Base-by-base conservation (phyloP, 2,888 invertebrate species). In the Drosophila barbarae region DNA sequence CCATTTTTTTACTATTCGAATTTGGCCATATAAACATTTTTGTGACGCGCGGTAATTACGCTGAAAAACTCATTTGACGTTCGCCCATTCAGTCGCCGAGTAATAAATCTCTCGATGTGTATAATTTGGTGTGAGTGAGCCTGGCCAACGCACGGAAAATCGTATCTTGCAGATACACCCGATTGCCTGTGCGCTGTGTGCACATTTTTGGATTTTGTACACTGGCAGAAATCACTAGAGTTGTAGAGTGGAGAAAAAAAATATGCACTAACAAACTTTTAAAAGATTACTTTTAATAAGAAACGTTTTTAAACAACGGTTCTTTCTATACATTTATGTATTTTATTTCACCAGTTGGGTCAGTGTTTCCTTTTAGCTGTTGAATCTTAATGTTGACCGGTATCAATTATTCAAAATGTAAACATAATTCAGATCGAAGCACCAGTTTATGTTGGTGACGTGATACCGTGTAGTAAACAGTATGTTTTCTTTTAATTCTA, bases 31-130 rank as follows among this genome's bases (percentile, higher is more conserved):
- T 70, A 70, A 64, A 70, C 42, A 64, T 77, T 73, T 74, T 71
- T 79, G 79, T 79, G 78, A 80, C 72, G 68, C 68, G 74, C 69
- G 73, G 84, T 84, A 84, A 84, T 86, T 86, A 86, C 84, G 74
- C 73, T 82, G 77, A 79, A 84, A 85, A 84, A 84, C 82, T 85
- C 86, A 86, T 84, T 84, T 84, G 84, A 79, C 82, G 84, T 79
- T 76, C 79, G 79, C 78, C 82, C 84, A 70, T 69, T 54, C 54
- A 28, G 42, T 49, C 64, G 69, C 68, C 73, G 71, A 71, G 86
- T 74, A 85, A 84, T 84, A 84, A 84, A 84, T 84, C 84, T 84
- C 74, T 84, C 77, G 73, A 84, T 84, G 77, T 86, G 79, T 76
- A 72, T 77, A 81, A 81, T 84, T 76, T 77, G 71, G 72, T 76